Conservation (phyloP, 2,888 invertebrate species). For the Temnothorax unifasciatus region DNA sequence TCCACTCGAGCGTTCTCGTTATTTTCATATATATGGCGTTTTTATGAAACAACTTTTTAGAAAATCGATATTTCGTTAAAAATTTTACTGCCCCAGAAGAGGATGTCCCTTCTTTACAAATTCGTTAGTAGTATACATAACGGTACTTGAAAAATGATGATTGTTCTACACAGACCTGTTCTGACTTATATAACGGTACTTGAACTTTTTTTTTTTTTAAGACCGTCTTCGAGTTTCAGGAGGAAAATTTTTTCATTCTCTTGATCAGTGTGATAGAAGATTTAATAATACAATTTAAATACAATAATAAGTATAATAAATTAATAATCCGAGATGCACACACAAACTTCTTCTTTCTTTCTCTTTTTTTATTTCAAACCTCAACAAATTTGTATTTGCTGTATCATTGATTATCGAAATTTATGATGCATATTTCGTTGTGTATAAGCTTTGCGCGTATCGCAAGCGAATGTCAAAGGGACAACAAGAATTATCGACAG, state of each 20-base stretch:
- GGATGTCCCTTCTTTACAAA: neutral
- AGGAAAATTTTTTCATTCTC: neutral
- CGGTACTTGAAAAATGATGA: no score
- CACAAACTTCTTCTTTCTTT: neutral
- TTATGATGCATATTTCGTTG: neutral
- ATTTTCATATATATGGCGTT: neutral
- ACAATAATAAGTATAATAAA: neutral
- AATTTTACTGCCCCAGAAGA: neutral
- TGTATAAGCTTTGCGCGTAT: neutral
- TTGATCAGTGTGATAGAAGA: neutral
- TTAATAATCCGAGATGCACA: slow-evolving; percentile 1
- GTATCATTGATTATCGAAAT: neutral
- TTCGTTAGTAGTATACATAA: neutral
- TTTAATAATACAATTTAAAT: slow-evolving; percentile 1
- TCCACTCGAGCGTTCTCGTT: neutral
- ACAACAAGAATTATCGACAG: slow-evolving; percentile 9
- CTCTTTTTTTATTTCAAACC: neutral
- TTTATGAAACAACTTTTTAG: neutral
- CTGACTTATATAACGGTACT: no score
- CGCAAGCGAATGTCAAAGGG: slow-evolving; percentile 3
- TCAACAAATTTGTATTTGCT: neutral
- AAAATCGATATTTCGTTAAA: neutral
- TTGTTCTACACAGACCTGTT: no score
- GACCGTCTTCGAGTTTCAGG: neutral
- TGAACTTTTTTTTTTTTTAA: neutral